Conservation (phyloP, 2,113 vertebrate species). For the Paramormyrops kingsleyae region DNA sequence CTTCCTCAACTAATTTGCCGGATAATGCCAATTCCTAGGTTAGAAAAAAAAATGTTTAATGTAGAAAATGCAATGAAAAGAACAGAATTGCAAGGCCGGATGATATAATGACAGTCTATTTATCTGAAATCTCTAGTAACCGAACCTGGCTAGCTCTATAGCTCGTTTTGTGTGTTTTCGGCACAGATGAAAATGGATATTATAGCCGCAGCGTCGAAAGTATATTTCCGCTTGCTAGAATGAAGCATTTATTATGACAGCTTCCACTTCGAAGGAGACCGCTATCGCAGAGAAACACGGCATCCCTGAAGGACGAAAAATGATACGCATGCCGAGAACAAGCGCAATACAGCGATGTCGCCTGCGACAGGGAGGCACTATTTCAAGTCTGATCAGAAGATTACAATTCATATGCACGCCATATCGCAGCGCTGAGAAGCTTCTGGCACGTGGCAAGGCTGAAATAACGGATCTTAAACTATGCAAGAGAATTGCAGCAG, state of each 20-base stretch:
- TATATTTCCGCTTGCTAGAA: constrained; percentile 15
- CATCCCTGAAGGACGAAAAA: constrained; percentile 4
- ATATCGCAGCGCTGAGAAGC: not conserved
- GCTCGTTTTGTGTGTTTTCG: not conserved
- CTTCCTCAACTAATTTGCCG: not conserved
- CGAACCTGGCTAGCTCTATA: not conserved
- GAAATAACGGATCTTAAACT: not conserved
- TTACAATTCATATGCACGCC: constrained; percentile 5
- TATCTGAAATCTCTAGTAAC: not conserved
- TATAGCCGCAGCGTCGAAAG: not conserved
- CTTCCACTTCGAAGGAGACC: constrained; percentile 19
- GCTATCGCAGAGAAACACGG: constrained; percentile 9
- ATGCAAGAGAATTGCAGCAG: not conserved
- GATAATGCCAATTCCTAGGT: not conserved
- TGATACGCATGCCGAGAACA: not conserved
- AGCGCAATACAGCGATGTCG: not conserved
- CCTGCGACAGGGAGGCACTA: not conserved
- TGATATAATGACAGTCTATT: constrained; percentile 12
- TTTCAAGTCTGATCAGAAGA: constrained; percentile 24
- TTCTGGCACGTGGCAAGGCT: not conserved
- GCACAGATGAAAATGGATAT: constrained; percentile 22
- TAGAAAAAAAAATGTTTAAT: not conserved
- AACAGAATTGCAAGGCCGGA: not conserved
- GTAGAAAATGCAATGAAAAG: not conserved
- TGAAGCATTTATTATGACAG: constrained; percentile 33